These are phyloP conservation scores for Rhynchophorus ferrugineus DNA, from an alignment of 1,140 invertebrate genomes.

Conservation along the genomic window DNA sequence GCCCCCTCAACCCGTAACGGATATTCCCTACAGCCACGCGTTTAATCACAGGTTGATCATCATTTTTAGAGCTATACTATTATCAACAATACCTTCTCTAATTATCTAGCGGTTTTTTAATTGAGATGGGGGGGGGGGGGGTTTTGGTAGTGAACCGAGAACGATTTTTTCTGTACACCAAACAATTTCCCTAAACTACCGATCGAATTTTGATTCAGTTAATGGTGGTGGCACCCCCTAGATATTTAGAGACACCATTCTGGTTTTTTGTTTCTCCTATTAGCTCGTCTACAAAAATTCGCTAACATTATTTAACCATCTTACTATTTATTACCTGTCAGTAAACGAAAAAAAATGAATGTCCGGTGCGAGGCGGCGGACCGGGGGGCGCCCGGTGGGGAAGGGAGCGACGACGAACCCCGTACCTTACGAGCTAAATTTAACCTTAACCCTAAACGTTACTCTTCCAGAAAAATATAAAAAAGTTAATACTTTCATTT, in stretches of 20 bases:
- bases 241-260: conserved; percentile 16
- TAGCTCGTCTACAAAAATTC: neutral
- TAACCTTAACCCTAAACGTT: too few species aligned
- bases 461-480: neutral
- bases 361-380: too few species aligned
- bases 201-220: conserved; percentile 11
- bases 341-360: too few species aligned
- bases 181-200: too few species aligned
- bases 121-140: too few species aligned
- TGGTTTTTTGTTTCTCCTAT: too few species aligned
- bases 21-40: conserved; percentile 29
- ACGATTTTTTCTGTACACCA: conserved; percentile 4
- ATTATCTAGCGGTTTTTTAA: conserved; percentile 3
- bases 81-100: conserved; percentile 19
- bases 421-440: too few species aligned
- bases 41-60: conserved; percentile 42
- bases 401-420: too few species aligned
- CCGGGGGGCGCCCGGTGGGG: too few species aligned
- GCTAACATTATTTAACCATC: neutral
- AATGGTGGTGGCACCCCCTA: neutral
- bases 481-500: neutral
- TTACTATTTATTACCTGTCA: too few species aligned
- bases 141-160: too few species aligned
- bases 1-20: too few species aligned
- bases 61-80: conserved; percentile 32